Percentiles rank a stretch among this genome's conserved stretches.
Conservation (phyloP, 2,797 vertebrate genomes). For the Orientallactaga sibirica region DNA sequence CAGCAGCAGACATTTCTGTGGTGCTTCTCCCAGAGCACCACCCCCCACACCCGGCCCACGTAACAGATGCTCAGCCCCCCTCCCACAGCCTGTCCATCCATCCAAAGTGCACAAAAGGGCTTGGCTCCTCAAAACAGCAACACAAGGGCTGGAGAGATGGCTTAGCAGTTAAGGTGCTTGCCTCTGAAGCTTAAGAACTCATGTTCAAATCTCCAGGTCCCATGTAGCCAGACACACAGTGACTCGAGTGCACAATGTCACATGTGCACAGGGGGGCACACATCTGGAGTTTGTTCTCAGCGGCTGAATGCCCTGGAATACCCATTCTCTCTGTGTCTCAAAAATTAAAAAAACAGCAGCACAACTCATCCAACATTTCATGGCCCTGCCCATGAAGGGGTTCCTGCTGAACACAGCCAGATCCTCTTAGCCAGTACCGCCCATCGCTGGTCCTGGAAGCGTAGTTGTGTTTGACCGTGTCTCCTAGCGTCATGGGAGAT, state of each 20-base stretch:
- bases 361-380: neutral
- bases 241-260: too few relatives aligned
- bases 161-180: too few relatives aligned
- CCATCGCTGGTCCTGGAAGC: neutral
- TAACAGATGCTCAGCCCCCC: neutral
- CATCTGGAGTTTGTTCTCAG: too few relatives aligned
- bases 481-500: neutral
- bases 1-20: neutral
- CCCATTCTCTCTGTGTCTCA: too few relatives aligned
- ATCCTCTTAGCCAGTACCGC: neutral
- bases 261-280: too few relatives aligned
- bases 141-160: too few relatives aligned
- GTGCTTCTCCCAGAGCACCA: neutral
- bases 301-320: too few relatives aligned
- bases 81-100: neutral
- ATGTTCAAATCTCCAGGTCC: too few relatives aligned
- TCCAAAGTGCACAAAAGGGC: neutral
- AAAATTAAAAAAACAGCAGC: too few relatives aligned
- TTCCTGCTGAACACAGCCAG: neutral
- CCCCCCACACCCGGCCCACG: too few relatives aligned
- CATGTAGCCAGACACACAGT: too few relatives aligned
- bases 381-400: neutral
- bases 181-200: too few relatives aligned
- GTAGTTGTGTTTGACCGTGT: neutral
- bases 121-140: neutral